Evolutionary conservation across 53 echinoderm and acorn worm genomes (phyloP), one percentile per base, ranked within the genome.

Genomic region (Stichopus horrens): DNA sequence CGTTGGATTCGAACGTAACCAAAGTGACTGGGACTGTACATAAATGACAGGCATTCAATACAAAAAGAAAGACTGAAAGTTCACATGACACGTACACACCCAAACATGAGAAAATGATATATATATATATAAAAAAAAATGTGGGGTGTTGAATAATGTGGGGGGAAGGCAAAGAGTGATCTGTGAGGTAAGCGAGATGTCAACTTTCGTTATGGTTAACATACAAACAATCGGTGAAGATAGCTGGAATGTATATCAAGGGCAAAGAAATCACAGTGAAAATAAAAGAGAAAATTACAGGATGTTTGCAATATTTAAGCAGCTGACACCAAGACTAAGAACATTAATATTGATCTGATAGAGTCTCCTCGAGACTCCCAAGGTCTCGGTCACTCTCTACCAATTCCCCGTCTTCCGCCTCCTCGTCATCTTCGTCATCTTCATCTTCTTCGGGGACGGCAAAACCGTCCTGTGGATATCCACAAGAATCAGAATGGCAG

Each of bases 361-460:
- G 81, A 81, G 81, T 81, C 55, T 81, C 81, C 58, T 81, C 81
- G 21, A 81, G 81, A 81, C 81, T 81, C 23, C 81, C 81, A 19
- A 81, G 57, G 58, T 81, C 81, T 57, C 81, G 81, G 57, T 81
- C 81, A 56, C 81, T 81, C 57, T 81, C 81, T 54, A 81, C 81
- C 81, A 81, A 81, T 2, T 81, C 81, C 4, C 58, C 81, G 9
- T 81, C 71, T 6, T 71, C 71, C n/a, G 16, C 81, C 5, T 79
- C 79, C 54, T 71, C 71, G 5, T 79, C 79, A 6, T 81, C 81
- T 7, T 80, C 89, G 7, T 90, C 86, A 8, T 83, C 92, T 23
- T 95, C 95, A 86, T 91, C 91, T 77, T 92, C 93, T 68, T 95
- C 95, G 14, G 98, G 98, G 23, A 95, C 92, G 84, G 98, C 98